Evolutionary conservation across 2,888 invertebrate species (phyloP).

Genomic region (Lithophane socia): DNA sequence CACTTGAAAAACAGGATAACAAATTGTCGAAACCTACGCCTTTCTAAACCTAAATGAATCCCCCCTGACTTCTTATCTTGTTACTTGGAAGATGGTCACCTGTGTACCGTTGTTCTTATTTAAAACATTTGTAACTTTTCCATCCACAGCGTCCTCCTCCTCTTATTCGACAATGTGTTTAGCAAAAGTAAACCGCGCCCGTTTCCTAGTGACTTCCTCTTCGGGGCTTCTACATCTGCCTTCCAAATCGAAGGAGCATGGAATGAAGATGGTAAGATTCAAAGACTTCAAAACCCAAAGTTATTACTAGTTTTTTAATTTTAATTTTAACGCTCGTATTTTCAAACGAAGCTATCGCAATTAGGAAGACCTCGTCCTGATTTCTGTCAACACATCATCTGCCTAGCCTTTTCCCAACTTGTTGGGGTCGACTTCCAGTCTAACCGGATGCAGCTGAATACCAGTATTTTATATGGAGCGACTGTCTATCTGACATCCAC

Average conservation of each 20-base stretch:
- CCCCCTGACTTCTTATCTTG: background rate
- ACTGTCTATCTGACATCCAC: too few relatives aligned
- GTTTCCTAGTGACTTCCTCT: conserved; percentile 78
- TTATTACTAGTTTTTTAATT: background rate
- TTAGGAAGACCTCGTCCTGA: too few relatives aligned
- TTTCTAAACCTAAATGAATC: background rate
- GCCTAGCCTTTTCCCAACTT: too few relatives aligned
- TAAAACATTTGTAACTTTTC: conserved; percentile 27
- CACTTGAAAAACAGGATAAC: background rate
- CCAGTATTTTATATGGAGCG: too few relatives aligned
- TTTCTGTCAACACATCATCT: background rate
- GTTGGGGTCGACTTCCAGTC: too few relatives aligned
- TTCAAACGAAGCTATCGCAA: too few relatives aligned
- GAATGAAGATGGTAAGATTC: conserved; percentile 87
- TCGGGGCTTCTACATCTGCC: conserved; percentile 86
- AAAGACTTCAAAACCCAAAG: background rate
- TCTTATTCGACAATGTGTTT: conserved; percentile 53
- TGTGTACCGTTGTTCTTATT: background rate
- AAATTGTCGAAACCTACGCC: background rate
- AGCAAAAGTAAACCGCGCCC: conserved; percentile 69
- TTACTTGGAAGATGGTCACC: background rate
- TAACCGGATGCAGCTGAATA: too few relatives aligned
- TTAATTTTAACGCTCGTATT: too few relatives aligned
- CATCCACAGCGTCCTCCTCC: conserved; percentile 64
- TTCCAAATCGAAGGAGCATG: conserved; percentile 91